Evolutionary conservation across 2,888 invertebrate species (phyloP), one percentile per base, ranked within the genome.

Genomic region (Prenolepis imparis): DNA sequence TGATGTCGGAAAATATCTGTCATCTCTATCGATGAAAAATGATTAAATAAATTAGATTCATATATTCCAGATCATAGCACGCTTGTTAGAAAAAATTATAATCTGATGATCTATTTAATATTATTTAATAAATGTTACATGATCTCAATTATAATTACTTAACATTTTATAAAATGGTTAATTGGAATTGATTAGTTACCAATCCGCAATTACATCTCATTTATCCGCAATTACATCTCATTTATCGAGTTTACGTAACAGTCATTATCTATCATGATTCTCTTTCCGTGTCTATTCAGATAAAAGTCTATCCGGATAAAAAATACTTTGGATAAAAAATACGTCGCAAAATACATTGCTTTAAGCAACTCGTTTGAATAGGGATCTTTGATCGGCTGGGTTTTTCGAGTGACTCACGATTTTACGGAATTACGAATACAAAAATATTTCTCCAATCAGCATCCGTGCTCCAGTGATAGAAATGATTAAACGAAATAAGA

Each of bases 381-480:
- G 41, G 6, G 1, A n/a, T 28, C 24, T 41, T 11, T 11, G 12
- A 55, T 67, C 12, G 15, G 4, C 2, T 64, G 39, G 39, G 3
- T 55, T 77, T 77, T 28, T 6, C 24, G 15, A 55, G 0, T 77
- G 77, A 77, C 41, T 77, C 77, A 77, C 11, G 6, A 55, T 15
- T 67, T 67, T 24, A 36, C 39, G 8, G 52, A 55, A 55, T 57
- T n/a, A 15, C 1, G 5, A 11, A 52, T 4, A 6, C 12, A 24
- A 12, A 24, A 12, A 24, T 2, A 24, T 48, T 75, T 63, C 18
- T 61, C 21, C 32, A 74, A 32, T 44, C 74, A 21, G 63, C 32
- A 32, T 75, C 48, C 18, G 66, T 24, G 44, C 6, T 5, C 1
- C 41, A 12, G 64, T 32, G 15, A 36, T 11, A n/a, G 11, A 44